These are phyloP conservation scores for Euphonia xanthogaster DNA, from an alignment of 2,797 vertebrate species.

Conservation along the genomic window DNA sequence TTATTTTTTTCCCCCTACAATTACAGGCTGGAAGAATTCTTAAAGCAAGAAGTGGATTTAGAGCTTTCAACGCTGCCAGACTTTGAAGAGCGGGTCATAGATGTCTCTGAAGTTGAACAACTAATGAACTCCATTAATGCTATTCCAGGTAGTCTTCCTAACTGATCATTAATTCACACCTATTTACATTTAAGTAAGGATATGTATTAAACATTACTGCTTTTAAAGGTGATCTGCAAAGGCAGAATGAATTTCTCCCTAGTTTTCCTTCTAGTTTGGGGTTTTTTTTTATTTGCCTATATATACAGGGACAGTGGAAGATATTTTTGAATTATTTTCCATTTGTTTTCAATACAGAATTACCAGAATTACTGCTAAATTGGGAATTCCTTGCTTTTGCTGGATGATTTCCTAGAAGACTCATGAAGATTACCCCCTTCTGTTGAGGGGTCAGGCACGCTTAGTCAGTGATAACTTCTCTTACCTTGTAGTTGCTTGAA, in stretches of 20 bases:
- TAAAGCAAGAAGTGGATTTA: constrained; percentile 81
- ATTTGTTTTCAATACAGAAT: not conserved
- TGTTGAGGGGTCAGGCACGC: not conserved
- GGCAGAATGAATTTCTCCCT: not conserved
- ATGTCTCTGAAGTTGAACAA: constrained; percentile 88
- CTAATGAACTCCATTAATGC: constrained; percentile 90
- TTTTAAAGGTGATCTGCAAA: not conserved
- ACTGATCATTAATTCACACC: constrained; percentile 35
- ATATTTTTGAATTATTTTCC: not conserved
- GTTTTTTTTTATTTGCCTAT: not conserved
- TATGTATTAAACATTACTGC: not conserved
- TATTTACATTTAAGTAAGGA: not conserved
- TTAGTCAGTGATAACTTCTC: not conserved
- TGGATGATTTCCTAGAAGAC: not conserved
- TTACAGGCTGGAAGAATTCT: constrained; percentile 84
- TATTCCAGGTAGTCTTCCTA: constrained; percentile 82
- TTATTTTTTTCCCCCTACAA: not conserved
- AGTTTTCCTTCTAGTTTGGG: not conserved
- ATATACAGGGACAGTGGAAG: not conserved
- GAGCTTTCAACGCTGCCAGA: constrained; percentile 78
- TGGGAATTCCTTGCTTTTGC: not conserved
- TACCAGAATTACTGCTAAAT: not conserved
- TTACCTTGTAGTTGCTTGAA: not conserved
- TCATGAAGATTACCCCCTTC: not conserved
- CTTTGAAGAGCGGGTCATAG: constrained; percentile 80